Conservation (phyloP, 2,113 vertebrate genomes). For the Cebidichthys violaceus region DNA sequence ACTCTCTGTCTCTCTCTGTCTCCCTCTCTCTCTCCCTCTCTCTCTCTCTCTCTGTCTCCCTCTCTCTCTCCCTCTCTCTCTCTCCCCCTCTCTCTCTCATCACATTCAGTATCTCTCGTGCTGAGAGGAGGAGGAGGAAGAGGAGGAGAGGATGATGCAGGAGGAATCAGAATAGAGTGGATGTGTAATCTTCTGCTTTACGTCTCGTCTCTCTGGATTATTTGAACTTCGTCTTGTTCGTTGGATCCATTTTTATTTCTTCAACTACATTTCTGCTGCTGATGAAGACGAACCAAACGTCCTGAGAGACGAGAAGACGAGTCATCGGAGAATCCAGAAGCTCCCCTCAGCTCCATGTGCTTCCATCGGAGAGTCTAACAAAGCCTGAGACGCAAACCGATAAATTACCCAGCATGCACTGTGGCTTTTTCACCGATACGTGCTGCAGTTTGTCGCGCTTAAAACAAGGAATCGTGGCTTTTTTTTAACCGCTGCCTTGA, state of each 20-base stretch:
- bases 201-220: background rate
- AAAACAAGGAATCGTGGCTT: background rate
- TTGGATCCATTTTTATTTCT: constrained; percentile 14
- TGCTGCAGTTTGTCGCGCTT: background rate
- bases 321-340: background rate
- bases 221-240: background rate
- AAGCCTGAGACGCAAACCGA: background rate
- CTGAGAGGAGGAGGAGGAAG: constrained; percentile 50
- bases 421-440: too few species aligned
- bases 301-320: background rate
- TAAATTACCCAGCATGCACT: constrained; percentile 13
- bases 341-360: constrained; percentile 1
- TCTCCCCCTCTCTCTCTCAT: constrained; percentile 35
- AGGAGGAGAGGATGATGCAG: background rate
- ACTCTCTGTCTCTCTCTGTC: too few species aligned
- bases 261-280: background rate
- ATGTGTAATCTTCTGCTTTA: background rate
- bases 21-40: too few species aligned
- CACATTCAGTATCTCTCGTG: constrained; percentile 55
- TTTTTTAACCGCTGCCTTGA: background rate
- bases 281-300: background rate
- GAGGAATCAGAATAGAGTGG: constrained; percentile 2
- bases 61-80: too few species aligned
- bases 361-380: background rate
- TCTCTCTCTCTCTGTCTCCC: too few species aligned